Conservation (phyloP, 2,797 vertebrate genomes). For the Myioborus melanocephalus region DNA sequence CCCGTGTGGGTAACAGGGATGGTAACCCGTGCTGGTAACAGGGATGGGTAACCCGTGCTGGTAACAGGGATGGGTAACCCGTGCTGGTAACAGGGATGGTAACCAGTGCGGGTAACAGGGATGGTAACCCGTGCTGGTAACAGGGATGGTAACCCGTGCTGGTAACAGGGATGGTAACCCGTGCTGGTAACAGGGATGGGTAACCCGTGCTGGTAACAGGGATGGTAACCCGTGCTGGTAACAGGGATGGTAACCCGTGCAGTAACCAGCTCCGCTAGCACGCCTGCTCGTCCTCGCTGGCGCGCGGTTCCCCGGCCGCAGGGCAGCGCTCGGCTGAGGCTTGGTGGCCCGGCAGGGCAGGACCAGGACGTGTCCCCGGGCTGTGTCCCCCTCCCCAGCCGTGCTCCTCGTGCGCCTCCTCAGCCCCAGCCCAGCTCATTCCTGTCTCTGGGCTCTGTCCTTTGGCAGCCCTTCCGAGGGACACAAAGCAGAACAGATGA, state of each 20-base stretch:
- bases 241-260: accelerated
- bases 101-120: neutral
- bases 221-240: too few relatives aligned
- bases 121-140: too few relatives aligned
- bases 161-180: accelerated
- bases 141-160: too few relatives aligned
- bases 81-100: accelerated
- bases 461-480: neutral
- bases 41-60: neutral
- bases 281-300: neutral
- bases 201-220: too few relatives aligned
- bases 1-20: too few relatives aligned
- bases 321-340: too few relatives aligned
- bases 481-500: neutral
- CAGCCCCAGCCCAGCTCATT: neutral
- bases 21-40: neutral
- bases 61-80: neutral
- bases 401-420: neutral
- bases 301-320: accelerated
- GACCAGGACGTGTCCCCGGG: too few relatives aligned
- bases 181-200: neutral
- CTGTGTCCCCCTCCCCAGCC: neutral
- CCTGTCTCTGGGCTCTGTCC: neutral
- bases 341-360: neutral
- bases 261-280: accelerated